phyloP scores from a whole-genome alignment of 2,797 vertebrate species.

The Enteromius paludinosus region DNA sequence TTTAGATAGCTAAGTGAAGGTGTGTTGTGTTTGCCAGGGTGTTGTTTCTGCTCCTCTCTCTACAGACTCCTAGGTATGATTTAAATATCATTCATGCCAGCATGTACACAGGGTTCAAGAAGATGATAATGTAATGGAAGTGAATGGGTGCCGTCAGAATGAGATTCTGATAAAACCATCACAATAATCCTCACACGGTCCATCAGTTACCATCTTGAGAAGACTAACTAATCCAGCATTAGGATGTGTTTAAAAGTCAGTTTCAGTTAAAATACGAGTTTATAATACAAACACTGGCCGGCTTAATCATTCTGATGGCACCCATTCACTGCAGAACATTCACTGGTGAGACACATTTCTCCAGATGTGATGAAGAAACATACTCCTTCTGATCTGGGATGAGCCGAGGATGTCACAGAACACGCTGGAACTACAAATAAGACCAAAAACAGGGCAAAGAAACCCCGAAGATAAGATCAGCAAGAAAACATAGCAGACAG shows the following conservation, averaged over 20 bases:
- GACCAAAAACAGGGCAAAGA: not conserved
- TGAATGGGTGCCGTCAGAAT: not conserved
- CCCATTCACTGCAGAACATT: too few relatives aligned
- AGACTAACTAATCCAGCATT: too few relatives aligned
- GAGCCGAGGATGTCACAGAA: not conserved
- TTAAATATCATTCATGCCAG: not conserved
- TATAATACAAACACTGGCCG: too few relatives aligned
- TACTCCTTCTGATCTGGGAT: not conserved
- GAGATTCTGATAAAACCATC: not conserved
- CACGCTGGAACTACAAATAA: not conserved
- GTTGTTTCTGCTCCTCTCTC: not conserved
- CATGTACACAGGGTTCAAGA: not conserved
- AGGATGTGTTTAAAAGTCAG: too few relatives aligned
- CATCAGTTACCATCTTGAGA: too few relatives aligned
- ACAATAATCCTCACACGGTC: not conserved
- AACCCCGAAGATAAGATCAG: not conserved
- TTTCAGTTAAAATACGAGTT: too few relatives aligned
- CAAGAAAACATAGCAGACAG: not conserved
- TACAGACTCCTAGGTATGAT: conserved; percentile 1
- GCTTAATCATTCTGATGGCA: too few relatives aligned
- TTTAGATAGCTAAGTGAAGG: too few relatives aligned
- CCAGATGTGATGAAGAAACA: not conserved
- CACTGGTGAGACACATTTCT: not conserved
- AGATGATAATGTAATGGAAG: not conserved
- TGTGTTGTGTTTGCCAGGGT: not conserved